Evolutionary conservation across 2,113 vertebrate species (phyloP).

Genomic region (Pycnonotus jocosus): DNA sequence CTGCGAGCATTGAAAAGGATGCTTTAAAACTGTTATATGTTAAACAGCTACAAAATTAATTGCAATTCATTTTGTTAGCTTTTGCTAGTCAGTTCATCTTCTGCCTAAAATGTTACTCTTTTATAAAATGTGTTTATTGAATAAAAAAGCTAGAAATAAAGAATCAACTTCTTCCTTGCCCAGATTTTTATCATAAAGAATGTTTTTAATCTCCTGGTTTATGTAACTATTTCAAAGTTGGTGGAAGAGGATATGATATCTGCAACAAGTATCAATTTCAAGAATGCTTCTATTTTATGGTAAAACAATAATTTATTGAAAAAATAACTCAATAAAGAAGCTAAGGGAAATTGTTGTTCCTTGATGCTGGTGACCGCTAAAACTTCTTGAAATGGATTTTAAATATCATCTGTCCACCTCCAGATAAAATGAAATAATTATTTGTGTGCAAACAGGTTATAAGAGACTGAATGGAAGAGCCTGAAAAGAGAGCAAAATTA

Average conservation of each 20-base stretch:
- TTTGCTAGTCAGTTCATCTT: background rate
- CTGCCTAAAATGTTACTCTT: background rate
- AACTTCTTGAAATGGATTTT: background rate
- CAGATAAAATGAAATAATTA: background rate
- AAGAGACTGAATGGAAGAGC: background rate
- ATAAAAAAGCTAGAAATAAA: background rate
- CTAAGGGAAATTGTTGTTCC: background rate
- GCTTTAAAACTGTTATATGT: background rate
- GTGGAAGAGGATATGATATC: background rate
- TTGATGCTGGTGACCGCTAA: background rate
- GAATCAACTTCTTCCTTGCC: background rate
- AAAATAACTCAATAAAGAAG: background rate
- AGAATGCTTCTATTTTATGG: background rate
- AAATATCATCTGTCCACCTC: background rate
- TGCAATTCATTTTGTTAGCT: background rate
- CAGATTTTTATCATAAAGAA: background rate
- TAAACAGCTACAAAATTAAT: background rate
- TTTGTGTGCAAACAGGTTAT: background rate
- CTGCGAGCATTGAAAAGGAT: background rate
- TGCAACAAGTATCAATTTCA: background rate
- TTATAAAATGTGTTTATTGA: background rate
- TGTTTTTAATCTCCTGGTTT: background rate
- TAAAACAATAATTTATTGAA: background rate
- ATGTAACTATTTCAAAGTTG: background rate
- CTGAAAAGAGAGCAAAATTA: background rate